A percentile compares a stretch with the other conserved stretches of the same genome.
phyloP scores from a whole-genome alignment of 2,113 vertebrate genomes.

The Oplegnathus fasciatus region DNA sequence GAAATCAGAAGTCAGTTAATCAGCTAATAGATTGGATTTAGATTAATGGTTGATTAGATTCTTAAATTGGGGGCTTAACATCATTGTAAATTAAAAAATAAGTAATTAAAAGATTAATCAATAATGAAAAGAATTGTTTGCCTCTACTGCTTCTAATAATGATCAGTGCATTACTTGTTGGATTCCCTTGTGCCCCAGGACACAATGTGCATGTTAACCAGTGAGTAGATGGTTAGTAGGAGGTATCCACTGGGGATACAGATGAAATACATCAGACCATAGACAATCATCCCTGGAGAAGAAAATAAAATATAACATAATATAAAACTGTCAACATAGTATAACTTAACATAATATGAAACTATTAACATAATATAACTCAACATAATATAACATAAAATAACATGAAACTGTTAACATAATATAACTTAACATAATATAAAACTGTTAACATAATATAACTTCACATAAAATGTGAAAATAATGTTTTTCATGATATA shows the following conservation, averaged over 20 bases:
- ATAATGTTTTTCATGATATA: background rate
- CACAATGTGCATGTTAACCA: conserved; percentile 88
- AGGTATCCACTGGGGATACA: conserved; percentile 89
- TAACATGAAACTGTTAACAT: background rate
- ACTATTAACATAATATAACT: background rate
- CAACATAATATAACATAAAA: background rate
- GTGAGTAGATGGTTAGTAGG: conserved; percentile 86
- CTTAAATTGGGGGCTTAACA: background rate
- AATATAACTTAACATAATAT: background rate
- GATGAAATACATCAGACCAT: conserved; percentile 88
- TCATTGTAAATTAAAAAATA: background rate
- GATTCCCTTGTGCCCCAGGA: conserved; percentile 89
- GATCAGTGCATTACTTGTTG: conserved; percentile 71
- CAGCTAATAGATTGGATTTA: background rate
- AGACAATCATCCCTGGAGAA: conserved; percentile 79
- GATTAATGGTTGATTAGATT: background rate
- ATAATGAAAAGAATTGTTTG: background rate
- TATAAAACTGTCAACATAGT: background rate
- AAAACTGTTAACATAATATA: background rate
- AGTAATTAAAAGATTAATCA: conserved; percentile 8
- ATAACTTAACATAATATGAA: background rate
- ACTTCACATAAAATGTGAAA: background rate
- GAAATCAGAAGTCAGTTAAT: background rate
- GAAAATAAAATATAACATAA: conserved; percentile 8
- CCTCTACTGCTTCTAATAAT: background rate